phyloP scores from a whole-genome alignment of 2,888 invertebrate species.

The Drosophila atripex region DNA sequence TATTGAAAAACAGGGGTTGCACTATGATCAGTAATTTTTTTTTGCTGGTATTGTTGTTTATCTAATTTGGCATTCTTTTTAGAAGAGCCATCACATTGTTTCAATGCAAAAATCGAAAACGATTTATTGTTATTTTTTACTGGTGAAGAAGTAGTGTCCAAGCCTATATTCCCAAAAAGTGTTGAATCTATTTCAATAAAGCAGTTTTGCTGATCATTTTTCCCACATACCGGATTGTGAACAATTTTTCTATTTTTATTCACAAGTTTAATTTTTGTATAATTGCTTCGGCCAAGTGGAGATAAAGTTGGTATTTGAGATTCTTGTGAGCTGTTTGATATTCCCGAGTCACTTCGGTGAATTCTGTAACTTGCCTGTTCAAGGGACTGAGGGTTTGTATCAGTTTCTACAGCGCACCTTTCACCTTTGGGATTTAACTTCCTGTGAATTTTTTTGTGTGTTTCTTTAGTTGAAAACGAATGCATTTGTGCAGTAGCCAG shows the following conservation, averaged over 20 bases:
- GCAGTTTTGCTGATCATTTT: neutral
- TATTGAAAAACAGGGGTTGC: slow-evolving; percentile 77
- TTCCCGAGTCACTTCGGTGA: slow-evolving; percentile 84
- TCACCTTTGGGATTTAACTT: slow-evolving; percentile 68
- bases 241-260: slow-evolving; percentile 55
- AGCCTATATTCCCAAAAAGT: neutral
- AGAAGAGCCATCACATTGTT: slow-evolving; percentile 69
- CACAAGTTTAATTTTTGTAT: slow-evolving; percentile 49
- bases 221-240: neutral
- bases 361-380: slow-evolving; percentile 83
- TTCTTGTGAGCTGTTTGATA: slow-evolving; percentile 85
- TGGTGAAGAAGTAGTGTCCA: too few relatives aligned
- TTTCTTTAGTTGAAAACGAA: neutral
- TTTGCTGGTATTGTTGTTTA: slow-evolving; percentile 64
- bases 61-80: slow-evolving; percentile 16
- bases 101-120: slow-evolving; percentile 73
- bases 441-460: slow-evolving; percentile 38
- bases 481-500: neutral
- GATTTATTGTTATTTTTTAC: slow-evolving; percentile 49
- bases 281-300: neutral
- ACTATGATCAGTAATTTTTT: slow-evolving; percentile 35
- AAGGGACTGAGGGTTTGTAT: slow-evolving; percentile 76
- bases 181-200: slow-evolving; percentile 18
- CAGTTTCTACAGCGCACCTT: slow-evolving; percentile 44
- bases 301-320: slow-evolving; percentile 72